These are phyloP conservation scores for Pyrrhia umbra DNA, from an alignment of 2,888 invertebrate species.

Conservation along the genomic window DNA sequence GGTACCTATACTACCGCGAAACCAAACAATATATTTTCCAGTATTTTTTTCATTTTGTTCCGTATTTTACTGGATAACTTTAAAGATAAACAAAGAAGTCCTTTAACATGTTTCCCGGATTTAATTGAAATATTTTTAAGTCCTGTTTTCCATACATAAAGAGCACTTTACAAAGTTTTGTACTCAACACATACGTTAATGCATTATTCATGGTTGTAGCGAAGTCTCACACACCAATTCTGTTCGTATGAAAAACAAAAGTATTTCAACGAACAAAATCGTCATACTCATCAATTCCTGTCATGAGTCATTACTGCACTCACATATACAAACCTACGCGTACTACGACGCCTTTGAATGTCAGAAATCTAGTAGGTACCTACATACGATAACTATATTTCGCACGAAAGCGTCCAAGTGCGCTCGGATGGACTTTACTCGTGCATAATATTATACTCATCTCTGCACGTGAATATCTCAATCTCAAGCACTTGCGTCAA, in stretches of 20 bases:
- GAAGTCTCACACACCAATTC: not conserved
- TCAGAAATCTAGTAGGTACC: not conserved
- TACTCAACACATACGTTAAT: not conserved
- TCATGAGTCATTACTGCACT: not conserved
- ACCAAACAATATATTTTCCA: slow-evolving; percentile 64
- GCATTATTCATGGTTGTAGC: not conserved
- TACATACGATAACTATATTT: not conserved
- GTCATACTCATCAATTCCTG: not conserved
- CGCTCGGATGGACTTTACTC: slow-evolving; percentile 3
- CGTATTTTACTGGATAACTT: slow-evolving; percentile 11
- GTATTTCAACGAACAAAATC: not conserved
- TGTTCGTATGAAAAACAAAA: not conserved
- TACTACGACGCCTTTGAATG: slow-evolving; percentile 5
- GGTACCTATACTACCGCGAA: slow-evolving; percentile 69
- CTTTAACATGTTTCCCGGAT: not conserved
- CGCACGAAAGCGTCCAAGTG: not conserved
- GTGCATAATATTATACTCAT: slow-evolving; percentile 17
- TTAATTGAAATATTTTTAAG: not conserved
- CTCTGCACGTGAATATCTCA: slow-evolving; percentile 6
- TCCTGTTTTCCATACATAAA: too few species aligned
- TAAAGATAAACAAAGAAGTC: slow-evolving; percentile 10
- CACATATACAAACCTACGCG: not conserved
- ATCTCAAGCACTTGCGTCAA: not conserved
- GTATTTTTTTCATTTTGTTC: slow-evolving; percentile 34
- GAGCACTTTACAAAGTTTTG: too few species aligned